phyloP scores from a whole-genome alignment of 2,888 invertebrate genomes.

The Nomada fucata region DNA sequence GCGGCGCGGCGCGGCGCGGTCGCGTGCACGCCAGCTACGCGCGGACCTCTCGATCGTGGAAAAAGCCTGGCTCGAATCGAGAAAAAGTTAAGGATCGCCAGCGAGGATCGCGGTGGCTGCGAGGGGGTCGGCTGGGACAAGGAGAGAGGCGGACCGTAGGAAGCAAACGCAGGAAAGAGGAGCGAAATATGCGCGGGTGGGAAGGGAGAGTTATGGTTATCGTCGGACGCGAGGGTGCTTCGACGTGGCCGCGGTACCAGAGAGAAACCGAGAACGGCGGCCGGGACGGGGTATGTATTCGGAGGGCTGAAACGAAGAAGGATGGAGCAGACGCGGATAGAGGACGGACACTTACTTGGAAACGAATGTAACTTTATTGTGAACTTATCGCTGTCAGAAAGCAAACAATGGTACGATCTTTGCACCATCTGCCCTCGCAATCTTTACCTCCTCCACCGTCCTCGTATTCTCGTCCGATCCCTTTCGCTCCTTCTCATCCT shows the following conservation, averaged over 20 bases:
- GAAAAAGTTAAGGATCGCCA: background rate
- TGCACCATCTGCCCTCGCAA: conserved; percentile 76
- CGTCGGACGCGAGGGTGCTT: conserved; percentile 70
- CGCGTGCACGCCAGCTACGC: no score
- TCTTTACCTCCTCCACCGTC: conserved; percentile 63
- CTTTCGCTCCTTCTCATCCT: conserved; percentile 1
- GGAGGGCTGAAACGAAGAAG: conserved; percentile 38
- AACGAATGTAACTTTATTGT: conserved; percentile 83
- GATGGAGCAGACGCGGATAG: conserved; percentile 46
- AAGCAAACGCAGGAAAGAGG: conserved; percentile 36
- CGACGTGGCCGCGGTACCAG: conserved; percentile 50
- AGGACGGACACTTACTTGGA: conserved; percentile 76
- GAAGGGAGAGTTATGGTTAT: conserved; percentile 80
- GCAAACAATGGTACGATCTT: conserved; percentile 79
- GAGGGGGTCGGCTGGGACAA: background rate
- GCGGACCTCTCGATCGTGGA: background rate
- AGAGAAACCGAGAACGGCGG: conserved; percentile 36
- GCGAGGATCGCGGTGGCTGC: background rate
- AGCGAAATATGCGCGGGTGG: conserved; percentile 71
- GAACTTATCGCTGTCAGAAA: conserved; percentile 83
- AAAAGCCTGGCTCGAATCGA: background rate
- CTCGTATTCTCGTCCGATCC: background rate
- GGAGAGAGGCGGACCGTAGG: conserved; percentile 28
- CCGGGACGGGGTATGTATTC: conserved; percentile 41
- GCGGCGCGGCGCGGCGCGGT: no score